Conservation (phyloP, 2,113 vertebrate genomes). For the Callipepla squamata region DNA sequence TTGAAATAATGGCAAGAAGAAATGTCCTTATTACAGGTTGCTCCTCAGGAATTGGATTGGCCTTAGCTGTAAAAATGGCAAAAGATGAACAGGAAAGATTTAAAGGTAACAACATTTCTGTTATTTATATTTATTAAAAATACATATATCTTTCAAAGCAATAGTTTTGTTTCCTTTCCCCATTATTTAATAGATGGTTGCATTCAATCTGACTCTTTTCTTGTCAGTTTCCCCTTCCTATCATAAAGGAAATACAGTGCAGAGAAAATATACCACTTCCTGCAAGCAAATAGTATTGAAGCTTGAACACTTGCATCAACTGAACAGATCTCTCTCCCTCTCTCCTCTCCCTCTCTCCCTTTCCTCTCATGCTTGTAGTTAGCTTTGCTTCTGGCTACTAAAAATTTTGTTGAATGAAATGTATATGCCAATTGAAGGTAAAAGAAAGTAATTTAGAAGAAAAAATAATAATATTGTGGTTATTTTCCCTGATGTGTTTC, state of each 20-base stretch:
- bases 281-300: background rate
- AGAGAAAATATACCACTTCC: background rate
- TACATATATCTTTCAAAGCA: background rate
- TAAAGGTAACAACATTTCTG: slow-evolving; percentile 80
- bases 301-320: background rate
- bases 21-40: slow-evolving; percentile 88
- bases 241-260: background rate
- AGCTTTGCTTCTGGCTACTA: background rate
- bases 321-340: no score
- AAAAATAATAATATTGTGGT: background rate
- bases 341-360: no score
- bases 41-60: slow-evolving; percentile 88
- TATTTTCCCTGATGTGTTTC: background rate
- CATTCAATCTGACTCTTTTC: background rate
- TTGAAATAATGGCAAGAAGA: slow-evolving; percentile 80
- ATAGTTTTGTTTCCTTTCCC: background rate
- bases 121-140: background rate
- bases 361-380: background rate
- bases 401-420: background rate
- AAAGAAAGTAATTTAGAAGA: background rate
- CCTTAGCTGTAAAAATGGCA: slow-evolving; percentile 83
- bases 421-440: background rate
- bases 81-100: slow-evolving; percentile 89
- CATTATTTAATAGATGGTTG: background rate
- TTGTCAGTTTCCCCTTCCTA: background rate